phyloP scores from a whole-genome alignment of 2,888 invertebrate species.

The Therioaphis trifolii region DNA sequence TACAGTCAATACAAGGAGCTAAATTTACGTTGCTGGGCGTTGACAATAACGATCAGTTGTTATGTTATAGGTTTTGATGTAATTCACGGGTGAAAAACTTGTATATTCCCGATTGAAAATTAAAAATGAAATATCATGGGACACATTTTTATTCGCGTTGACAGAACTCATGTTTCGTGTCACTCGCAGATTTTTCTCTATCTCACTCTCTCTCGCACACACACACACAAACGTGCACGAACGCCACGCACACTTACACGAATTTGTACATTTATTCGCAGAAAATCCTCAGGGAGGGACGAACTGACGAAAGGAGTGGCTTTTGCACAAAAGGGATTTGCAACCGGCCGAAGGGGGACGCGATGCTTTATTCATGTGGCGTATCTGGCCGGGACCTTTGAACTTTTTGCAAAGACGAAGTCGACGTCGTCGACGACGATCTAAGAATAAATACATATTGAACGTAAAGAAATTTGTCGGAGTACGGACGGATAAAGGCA shows the following conservation, averaged over 20 bases:
- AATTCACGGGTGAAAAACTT: neutral
- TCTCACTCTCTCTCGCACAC: too few species aligned
- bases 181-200: neutral
- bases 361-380: slow-evolving; percentile 62
- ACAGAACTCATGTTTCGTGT: slow-evolving; percentile 49
- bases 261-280: neutral
- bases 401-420: slow-evolving; percentile 46
- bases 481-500: slow-evolving; percentile 13
- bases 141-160: slow-evolving; percentile 34
- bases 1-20: too few species aligned
- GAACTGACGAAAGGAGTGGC: slow-evolving; percentile 49
- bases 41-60: too few species aligned
- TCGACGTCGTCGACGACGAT: slow-evolving; percentile 39
- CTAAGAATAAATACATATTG: slow-evolving; percentile 62
- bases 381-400: slow-evolving; percentile 62
- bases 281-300: slow-evolving; percentile 33
- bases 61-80: neutral
- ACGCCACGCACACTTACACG: neutral
- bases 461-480: slow-evolving; percentile 61
- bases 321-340: slow-evolving; percentile 55
- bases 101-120: slow-evolving; percentile 9
- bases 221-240: too few species aligned
- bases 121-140: slow-evolving; percentile 10
- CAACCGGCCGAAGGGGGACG: slow-evolving; percentile 47
- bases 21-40: too few species aligned